These are phyloP conservation scores for Ypsolopha scabrella DNA, from an alignment of 2,888 invertebrate species.

Conservation along the genomic window DNA sequence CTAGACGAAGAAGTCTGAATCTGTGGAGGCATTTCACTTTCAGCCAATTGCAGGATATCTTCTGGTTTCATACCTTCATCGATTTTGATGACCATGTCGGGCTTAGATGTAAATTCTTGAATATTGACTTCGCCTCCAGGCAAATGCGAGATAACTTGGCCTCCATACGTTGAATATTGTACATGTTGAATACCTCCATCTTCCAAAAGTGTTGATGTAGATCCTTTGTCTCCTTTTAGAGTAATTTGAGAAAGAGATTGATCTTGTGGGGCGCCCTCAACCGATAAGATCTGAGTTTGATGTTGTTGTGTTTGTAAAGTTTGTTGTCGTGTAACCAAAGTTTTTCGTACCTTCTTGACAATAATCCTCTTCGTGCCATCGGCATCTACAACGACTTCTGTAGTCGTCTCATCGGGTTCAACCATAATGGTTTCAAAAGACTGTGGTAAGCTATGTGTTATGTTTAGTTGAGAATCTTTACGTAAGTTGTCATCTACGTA, in stretches of 20 bases:
- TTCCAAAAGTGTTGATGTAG: slow-evolving; percentile 66
- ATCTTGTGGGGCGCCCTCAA: slow-evolving; percentile 69
- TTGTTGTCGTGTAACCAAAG: slow-evolving; percentile 75
- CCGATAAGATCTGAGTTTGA: slow-evolving; percentile 64
- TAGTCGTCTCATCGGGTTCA: slow-evolving; percentile 86
- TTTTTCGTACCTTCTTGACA: slow-evolving; percentile 78
- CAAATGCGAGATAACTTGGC: slow-evolving; percentile 72
- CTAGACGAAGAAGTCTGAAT: slow-evolving; percentile 76
- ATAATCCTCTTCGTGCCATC: slow-evolving; percentile 86
- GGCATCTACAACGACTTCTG: slow-evolving; percentile 83
- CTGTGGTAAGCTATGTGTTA: slow-evolving; percentile 79
- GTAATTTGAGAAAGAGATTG: slow-evolving; percentile 78
- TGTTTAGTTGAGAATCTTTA: slow-evolving; percentile 76
- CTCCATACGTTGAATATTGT: slow-evolving; percentile 74
- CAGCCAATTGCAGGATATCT: slow-evolving; percentile 49
- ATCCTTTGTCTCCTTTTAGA: slow-evolving; percentile 74
- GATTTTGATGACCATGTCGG: slow-evolving; percentile 70
- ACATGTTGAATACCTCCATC: slow-evolving; percentile 74
- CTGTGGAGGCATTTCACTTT: slow-evolving; percentile 46
- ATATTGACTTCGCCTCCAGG: slow-evolving; percentile 74
- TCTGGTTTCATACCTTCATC: slow-evolving; percentile 67
- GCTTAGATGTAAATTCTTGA: slow-evolving; percentile 75
- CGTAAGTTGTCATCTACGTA: slow-evolving; percentile 69
- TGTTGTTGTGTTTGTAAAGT: slow-evolving; percentile 73
- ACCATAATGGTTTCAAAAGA: slow-evolving; percentile 85